Conservation (phyloP, 2,797 vertebrate genomes). For the Sarcophilus harrisii region DNA sequence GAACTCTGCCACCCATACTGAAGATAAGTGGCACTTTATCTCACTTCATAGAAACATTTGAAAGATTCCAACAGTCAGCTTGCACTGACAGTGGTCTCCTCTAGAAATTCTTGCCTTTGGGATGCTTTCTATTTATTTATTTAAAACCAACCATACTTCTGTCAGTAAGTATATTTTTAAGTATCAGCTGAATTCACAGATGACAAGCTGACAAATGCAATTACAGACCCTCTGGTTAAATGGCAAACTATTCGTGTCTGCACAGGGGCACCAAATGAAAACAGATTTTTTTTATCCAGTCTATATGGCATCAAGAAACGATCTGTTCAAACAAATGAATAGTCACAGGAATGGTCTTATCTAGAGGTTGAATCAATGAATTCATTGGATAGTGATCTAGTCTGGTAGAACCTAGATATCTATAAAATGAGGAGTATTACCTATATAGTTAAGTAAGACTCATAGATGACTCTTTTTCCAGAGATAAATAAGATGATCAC, state of each 20-base stretch:
- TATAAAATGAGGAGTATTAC: neutral
- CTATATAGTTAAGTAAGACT: neutral
- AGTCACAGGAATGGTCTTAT: neutral
- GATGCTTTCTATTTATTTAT: constrained; percentile 37
- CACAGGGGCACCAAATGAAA: neutral
- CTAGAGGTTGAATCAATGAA: neutral
- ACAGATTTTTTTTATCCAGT: neutral
- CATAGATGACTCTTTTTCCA: neutral
- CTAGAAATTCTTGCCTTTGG: constrained; percentile 32
- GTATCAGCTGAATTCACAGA: neutral
- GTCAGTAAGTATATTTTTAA: constrained; percentile 37
- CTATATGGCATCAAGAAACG: neutral
- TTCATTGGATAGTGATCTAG: neutral
- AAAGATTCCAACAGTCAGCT: constrained; percentile 19
- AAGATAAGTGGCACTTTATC: constrained; percentile 47
- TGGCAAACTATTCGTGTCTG: neutral
- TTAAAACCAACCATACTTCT: neutral
- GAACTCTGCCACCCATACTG: constrained; percentile 56
- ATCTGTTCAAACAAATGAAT: neutral
- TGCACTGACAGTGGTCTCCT: constrained; percentile 30
- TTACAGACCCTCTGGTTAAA: neutral
- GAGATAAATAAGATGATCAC: neutral
- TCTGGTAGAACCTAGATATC: neutral
- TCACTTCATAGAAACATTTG: constrained; percentile 46
- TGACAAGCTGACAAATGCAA: neutral